phyloP scores from a whole-genome alignment of 2,113 vertebrate genomes.

The Maylandia zebra region DNA sequence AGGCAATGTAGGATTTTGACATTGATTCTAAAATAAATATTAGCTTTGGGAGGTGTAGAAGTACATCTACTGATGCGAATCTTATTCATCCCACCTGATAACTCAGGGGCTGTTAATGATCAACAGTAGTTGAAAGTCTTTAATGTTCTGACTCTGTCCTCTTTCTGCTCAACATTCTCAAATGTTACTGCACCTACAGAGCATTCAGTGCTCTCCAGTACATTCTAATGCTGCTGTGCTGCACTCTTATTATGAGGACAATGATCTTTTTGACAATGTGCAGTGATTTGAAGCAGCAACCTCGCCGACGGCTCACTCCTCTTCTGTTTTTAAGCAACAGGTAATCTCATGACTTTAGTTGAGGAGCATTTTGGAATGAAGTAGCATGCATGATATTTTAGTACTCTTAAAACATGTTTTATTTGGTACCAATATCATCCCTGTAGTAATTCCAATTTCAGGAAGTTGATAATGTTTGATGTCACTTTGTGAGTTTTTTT shows the following conservation, averaged over 20 bases:
- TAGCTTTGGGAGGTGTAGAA: neutral
- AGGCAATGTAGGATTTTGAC: neutral
- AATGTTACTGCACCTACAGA: neutral
- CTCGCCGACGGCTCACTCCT: neutral
- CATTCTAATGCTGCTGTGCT: neutral
- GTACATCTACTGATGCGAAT: neutral
- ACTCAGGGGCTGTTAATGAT: neutral
- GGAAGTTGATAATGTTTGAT: neutral
- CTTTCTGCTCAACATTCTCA: neutral
- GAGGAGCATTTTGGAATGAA: neutral
- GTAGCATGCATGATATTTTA: neutral
- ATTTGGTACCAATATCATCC: neutral
- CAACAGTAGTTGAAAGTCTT: neutral
- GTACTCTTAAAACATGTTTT: neutral
- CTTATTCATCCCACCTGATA: neutral
- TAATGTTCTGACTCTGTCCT: neutral
- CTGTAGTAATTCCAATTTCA: neutral
- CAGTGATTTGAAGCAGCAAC: neutral
- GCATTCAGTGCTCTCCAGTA: neutral
- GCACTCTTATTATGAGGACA: neutral
- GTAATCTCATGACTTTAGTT: neutral
- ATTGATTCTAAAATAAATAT: neutral
- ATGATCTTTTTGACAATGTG: neutral
- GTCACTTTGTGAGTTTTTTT: neutral
- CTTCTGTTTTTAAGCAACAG: neutral